Conservation (phyloP, 1,140 invertebrate genomes). For the Apis cerana region DNA sequence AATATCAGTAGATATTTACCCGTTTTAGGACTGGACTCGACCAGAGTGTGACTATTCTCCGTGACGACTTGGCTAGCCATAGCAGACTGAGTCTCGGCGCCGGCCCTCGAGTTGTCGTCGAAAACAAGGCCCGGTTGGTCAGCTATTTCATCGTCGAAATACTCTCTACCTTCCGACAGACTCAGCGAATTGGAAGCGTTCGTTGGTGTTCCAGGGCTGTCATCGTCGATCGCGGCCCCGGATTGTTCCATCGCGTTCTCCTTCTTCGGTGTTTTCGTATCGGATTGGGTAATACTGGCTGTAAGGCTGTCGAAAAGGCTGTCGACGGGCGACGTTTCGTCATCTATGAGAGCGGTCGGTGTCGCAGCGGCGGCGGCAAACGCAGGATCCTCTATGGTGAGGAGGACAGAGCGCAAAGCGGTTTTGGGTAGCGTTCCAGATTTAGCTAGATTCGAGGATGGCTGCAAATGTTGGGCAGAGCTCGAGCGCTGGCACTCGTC, state of each 20-base stretch:
- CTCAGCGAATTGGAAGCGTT: slow-evolving; percentile 89
- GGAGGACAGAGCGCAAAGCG: slow-evolving; percentile 76
- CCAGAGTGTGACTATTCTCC: slow-evolving; percentile 74
- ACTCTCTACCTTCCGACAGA: slow-evolving; percentile 86
- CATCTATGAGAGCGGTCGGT: slow-evolving; percentile 86
- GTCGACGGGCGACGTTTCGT: slow-evolving; percentile 91
- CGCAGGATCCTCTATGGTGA: slow-evolving; percentile 87
- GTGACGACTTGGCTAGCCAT: slow-evolving; percentile 70
- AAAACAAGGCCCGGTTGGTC: slow-evolving; percentile 93
- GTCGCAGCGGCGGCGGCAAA: slow-evolving; percentile 88
- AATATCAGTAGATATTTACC: too few relatives aligned
- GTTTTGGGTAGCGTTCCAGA: slow-evolving; percentile 73
- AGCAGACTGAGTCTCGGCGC: slow-evolving; percentile 70
- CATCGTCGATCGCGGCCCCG: slow-evolving; percentile 77
- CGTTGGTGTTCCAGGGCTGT: slow-evolving; percentile 88
- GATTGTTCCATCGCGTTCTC: slow-evolving; percentile 76
- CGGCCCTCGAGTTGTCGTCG: slow-evolving; percentile 82
- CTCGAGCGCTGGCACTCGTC: slow-evolving; percentile 79
- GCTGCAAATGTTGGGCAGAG: slow-evolving; percentile 70
- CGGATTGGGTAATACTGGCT: slow-evolving; percentile 79
- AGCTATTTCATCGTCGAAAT: slow-evolving; percentile 94
- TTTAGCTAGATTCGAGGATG: slow-evolving; percentile 62
- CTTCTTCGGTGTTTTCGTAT: slow-evolving; percentile 65
- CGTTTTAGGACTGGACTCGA: slow-evolving; percentile 71
- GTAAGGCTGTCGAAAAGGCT: slow-evolving; percentile 88